Evolutionary conservation across 2,797 vertebrate species (phyloP).

Genomic region (Darevskia nairensis): DNA sequence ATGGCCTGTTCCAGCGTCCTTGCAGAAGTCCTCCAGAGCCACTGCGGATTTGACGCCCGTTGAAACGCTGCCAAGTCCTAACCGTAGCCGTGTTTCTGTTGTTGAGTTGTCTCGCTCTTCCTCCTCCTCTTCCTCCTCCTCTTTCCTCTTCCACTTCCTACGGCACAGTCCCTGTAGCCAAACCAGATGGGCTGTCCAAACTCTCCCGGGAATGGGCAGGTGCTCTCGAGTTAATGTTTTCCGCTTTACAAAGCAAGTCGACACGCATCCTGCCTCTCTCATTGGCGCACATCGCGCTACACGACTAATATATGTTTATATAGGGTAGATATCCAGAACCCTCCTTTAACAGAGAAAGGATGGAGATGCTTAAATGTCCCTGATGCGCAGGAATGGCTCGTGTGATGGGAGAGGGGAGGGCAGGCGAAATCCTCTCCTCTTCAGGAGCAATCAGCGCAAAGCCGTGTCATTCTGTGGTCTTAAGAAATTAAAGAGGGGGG

Average conservation of each 20-base stretch:
- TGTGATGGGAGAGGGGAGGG: neutral
- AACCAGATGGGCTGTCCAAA: constrained; percentile 79
- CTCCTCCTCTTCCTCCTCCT: constrained; percentile 51
- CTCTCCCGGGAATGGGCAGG: constrained; percentile 80
- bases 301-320: neutral
- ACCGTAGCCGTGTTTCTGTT: constrained; percentile 19
- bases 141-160: constrained; percentile 51
- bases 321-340: neutral
- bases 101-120: constrained; percentile 33
- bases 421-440: constrained; percentile 13
- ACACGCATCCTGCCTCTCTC: constrained; percentile 64
- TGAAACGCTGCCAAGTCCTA: constrained; percentile 35
- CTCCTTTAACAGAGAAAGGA: constrained; percentile 17
- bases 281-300: constrained; percentile 52
- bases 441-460: constrained; percentile 24
- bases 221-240: constrained; percentile 76
- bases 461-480: constrained; percentile 26
- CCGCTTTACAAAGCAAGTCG: constrained; percentile 78
- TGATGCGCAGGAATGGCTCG: constrained; percentile 18
- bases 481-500: neutral
- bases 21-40: constrained; percentile 21
- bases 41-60: constrained; percentile 53
- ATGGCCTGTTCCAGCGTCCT: constrained; percentile 24
- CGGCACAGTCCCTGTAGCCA: constrained; percentile 54
- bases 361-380: constrained; percentile 17